Percentiles rank a stretch among this genome's conserved stretches.
phyloP scores from a whole-genome alignment of 2,888 invertebrate genomes.

The Rhorus exstirpatorius region DNA sequence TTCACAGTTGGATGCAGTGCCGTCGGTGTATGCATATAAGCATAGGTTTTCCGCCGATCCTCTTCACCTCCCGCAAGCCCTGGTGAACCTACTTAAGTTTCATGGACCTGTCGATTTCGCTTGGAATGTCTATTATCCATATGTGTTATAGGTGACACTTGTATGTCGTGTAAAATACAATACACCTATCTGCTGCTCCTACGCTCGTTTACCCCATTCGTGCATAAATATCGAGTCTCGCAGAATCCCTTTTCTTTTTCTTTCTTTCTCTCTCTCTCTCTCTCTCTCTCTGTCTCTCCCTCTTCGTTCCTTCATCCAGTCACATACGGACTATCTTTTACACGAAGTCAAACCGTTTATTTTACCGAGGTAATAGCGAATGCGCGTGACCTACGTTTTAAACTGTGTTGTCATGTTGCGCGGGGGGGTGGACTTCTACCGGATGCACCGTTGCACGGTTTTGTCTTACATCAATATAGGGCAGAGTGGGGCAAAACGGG shows the following conservation, averaged over 20 bases:
- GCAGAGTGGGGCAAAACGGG: too few relatives aligned
- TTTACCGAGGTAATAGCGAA: slow-evolving; percentile 72
- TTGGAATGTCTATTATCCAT: not conserved
- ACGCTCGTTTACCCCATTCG: slow-evolving; percentile 9
- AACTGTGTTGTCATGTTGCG: slow-evolving; percentile 72
- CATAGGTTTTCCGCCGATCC: too few relatives aligned
- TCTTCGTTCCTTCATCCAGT: slow-evolving; percentile 45
- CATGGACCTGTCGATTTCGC: too few relatives aligned
- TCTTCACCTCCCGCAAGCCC: too few relatives aligned
- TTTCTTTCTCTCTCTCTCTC: slow-evolving; percentile 8
- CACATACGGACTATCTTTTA: slow-evolving; percentile 71
- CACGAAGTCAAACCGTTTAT: slow-evolving; percentile 72
- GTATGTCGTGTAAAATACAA: slow-evolving; percentile 9
- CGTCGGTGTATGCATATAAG: too few relatives aligned
- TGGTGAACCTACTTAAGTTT: too few relatives aligned
- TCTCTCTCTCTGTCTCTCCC: slow-evolving; percentile 11
- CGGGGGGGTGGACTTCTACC: slow-evolving; percentile 50
- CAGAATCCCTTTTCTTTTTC: slow-evolving; percentile 28
- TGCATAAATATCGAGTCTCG: slow-evolving; percentile 25
- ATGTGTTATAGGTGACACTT: not conserved
- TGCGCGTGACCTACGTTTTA: slow-evolving; percentile 74
- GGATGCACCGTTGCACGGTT: slow-evolving; percentile 39
- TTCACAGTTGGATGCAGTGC: too few relatives aligned
- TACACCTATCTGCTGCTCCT: slow-evolving; percentile 36
- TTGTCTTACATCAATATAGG: not conserved